Conservation (phyloP, 1,140 invertebrate species). For the Nasonia longicornis region DNA sequence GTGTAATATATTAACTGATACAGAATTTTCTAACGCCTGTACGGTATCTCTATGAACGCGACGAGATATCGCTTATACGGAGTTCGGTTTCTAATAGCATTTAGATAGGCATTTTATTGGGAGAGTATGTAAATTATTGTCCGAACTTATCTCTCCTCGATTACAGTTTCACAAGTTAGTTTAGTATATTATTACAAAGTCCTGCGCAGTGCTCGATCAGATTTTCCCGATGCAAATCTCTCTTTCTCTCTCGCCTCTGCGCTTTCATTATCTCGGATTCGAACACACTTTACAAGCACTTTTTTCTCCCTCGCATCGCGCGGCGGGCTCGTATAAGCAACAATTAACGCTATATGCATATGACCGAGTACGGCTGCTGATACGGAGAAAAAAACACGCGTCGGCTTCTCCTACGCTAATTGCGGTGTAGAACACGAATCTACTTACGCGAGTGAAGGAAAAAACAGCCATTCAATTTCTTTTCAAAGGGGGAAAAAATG, state of each 20-base stretch:
- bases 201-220: too few relatives aligned
- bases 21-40: neutral
- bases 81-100: slow-evolving; percentile 10
- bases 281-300: neutral
- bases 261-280: neutral
- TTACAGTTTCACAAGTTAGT: slow-evolving; percentile 6
- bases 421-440: too few relatives aligned
- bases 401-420: too few relatives aligned
- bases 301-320: neutral
- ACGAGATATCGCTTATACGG: neutral
- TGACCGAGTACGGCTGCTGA: neutral
- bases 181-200: neutral
- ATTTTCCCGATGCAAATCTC: neutral
- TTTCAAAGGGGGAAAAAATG: too few relatives aligned
- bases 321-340: neutral
- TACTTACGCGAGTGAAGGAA: too few relatives aligned
- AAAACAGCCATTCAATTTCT: too few relatives aligned
- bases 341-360: neutral
- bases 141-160: neutral
- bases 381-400: neutral
- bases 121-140: slow-evolving; percentile 12
- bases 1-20: neutral
- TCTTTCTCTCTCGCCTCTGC: neutral
- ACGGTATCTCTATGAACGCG: too few relatives aligned
- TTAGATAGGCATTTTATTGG: neutral